A percentile compares a stretch with the other conserved stretches of the same genome.
Evolutionary conservation across 2,797 vertebrate species (phyloP).

Genomic region (Serranus cabrilla): DNA sequence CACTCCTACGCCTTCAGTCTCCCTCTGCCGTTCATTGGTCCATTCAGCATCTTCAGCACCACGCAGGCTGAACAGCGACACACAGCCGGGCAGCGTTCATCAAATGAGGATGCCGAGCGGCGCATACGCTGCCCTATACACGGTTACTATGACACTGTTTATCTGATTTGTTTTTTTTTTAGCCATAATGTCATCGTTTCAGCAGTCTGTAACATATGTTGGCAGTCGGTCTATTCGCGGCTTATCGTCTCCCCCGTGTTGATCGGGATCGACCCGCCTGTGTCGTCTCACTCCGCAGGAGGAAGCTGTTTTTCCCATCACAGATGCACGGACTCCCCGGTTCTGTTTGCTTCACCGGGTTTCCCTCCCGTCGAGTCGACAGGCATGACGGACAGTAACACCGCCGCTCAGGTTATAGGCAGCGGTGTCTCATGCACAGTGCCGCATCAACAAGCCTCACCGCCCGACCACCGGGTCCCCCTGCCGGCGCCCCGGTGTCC

Average conservation of each 20-base stretch:
- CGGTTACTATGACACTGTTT: constrained; percentile 40
- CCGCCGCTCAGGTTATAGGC: constrained; percentile 51
- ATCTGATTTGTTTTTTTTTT: neutral
- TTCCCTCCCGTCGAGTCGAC: constrained; percentile 50
- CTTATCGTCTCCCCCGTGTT: constrained; percentile 3
- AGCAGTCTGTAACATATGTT: neutral
- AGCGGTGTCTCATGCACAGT: constrained; percentile 60
- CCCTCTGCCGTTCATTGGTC: constrained; percentile 75
- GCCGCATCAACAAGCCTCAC: constrained; percentile 69
- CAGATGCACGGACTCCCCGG: constrained; percentile 52
- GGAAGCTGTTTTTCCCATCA: constrained; percentile 37
- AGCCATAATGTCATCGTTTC: neutral
- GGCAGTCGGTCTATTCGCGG: neutral
- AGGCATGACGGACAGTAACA: constrained; percentile 65
- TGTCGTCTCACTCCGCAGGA: constrained; percentile 25
- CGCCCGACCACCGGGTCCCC: constrained; percentile 70
- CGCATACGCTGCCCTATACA: constrained; percentile 4
- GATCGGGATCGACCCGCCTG: constrained; percentile 19
- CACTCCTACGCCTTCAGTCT: constrained; percentile 70
- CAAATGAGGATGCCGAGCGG: constrained; percentile 54
- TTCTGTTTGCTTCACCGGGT: constrained; percentile 34
- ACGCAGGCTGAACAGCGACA: constrained; percentile 84
- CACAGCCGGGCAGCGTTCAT: constrained; percentile 52
- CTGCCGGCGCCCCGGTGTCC: constrained; percentile 74
- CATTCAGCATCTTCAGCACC: constrained; percentile 85